Percentiles rank a stretch among this genome's conserved stretches.
Evolutionary conservation across 2,797 vertebrate species (phyloP).

Genomic region (Chelonia mydas): DNA sequence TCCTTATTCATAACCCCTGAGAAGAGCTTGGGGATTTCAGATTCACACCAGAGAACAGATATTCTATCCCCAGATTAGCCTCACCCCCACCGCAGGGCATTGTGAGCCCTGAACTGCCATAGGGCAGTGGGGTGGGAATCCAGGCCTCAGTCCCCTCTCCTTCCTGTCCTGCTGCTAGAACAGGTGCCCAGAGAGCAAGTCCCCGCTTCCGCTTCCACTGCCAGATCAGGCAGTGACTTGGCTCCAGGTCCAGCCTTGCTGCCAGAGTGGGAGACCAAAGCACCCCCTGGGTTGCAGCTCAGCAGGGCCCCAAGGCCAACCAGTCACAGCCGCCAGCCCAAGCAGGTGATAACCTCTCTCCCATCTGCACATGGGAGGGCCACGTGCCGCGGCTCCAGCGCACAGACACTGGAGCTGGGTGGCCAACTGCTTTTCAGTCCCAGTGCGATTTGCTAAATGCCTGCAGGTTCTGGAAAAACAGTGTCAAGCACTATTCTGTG

Average conservation of each 20-base stretch:
- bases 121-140: not conserved
- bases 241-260: not conserved
- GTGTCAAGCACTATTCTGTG: not conserved
- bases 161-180: not conserved
- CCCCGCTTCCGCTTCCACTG: not conserved
- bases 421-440: not conserved
- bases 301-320: too few species aligned
- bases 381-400: not conserved
- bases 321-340: not conserved
- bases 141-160: not conserved
- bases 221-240: not conserved
- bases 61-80: not conserved
- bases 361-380: not conserved
- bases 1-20: not conserved
- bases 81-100: not conserved
- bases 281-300: not conserved
- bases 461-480: not conserved
- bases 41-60: not conserved
- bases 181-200: not conserved
- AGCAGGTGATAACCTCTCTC: not conserved
- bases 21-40: not conserved
- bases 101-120: not conserved
- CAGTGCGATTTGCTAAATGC: not conserved
- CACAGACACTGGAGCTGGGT: not conserved
- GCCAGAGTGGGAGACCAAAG: not conserved